Evolutionary conservation across 1,140 invertebrate species (phyloP).

Genomic region (Lepidurus couesii): DNA sequence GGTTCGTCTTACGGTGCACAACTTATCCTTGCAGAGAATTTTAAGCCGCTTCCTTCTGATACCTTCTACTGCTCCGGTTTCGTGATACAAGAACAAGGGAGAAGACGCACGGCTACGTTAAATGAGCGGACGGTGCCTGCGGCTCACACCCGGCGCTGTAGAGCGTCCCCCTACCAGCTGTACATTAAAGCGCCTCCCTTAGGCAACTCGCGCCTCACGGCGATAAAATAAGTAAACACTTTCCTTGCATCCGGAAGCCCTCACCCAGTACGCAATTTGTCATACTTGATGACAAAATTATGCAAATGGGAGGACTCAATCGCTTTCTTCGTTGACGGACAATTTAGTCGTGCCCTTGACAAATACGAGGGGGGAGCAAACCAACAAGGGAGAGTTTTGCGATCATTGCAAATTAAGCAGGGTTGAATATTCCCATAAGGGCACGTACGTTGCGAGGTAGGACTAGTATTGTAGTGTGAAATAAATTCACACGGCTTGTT

Average conservation of each 20-base stretch:
- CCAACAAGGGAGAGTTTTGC: too few species aligned
- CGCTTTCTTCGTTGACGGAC: not conserved
- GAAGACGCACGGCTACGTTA: slow-evolving; percentile 3
- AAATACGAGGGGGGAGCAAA: too few species aligned
- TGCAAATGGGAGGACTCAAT: not conserved
- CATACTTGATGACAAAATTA: not conserved
- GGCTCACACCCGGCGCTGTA: slow-evolving; percentile 9
- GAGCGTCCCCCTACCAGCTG: not conserved
- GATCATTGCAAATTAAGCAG: too few species aligned
- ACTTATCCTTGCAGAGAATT: slow-evolving; percentile 1
- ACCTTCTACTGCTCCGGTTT: slow-evolving; percentile 7
- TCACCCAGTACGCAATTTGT: not conserved
- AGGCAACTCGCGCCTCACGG: slow-evolving; percentile 11
- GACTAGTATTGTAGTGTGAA: not conserved
- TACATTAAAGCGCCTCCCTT: slow-evolving; percentile 6
- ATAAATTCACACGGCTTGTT: not conserved
- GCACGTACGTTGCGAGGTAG: too few species aligned
- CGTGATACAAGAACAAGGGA: slow-evolving; percentile 21
- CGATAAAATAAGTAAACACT: not conserved
- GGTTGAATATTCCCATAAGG: too few species aligned
- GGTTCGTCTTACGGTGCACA: not conserved
- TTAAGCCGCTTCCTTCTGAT: not conserved
- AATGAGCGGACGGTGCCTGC: slow-evolving; percentile 16
- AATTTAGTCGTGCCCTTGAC: too few species aligned
- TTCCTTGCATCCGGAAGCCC: not conserved